Evolutionary conservation across 2,797 vertebrate genomes (phyloP), one percentile per base, ranked within the genome.

Genomic region (Enteromius thamalakanensis): DNA sequence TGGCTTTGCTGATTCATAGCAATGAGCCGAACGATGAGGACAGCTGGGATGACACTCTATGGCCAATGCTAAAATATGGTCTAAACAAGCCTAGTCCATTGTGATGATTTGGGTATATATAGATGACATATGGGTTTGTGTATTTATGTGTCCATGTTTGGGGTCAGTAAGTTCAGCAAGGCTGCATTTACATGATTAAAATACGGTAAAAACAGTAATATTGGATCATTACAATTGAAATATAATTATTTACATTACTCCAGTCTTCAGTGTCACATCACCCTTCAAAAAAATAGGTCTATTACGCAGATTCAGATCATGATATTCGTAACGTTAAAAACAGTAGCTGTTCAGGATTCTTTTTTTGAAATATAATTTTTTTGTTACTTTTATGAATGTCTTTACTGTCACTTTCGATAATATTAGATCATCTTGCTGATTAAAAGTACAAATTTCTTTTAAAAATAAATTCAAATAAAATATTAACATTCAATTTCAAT

Each of bases 1-100:
- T 87, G 58, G 86, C 87, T 90, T 87, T 86, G 81, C 83, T 79
- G 83, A 76, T 88, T 82, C 76, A 80, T 72, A 74, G 71, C 83
- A 82, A 85, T 76, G 76, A 87, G 82, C 53, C 75, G 71, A 37
- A 81, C 72, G 60, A 34, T 8, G 58, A 71, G 80, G 71, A 60
- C 77, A 51, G 42, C 37, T 60, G 29, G 37, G 12, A 45, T 81
- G 58, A 45, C 53, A 70, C 29, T 81, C 12, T 49, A 29, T 21
- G 68, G 68, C 49, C 69, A 70, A 79, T 10, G 21, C 75, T 58
- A 70, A 79, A 65, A 14, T 42, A 15, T 79, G 47, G 62, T 53
- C 49, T 32, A 74, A 53, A 60, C 53, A 26, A 76, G 60, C 32
- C 0, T 8, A 19, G n/a, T 29, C 21, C 65, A 51, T 6, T 67